These are phyloP conservation scores for Rhagoletis pomonella DNA, from an alignment of 1,140 invertebrate genomes.

Conservation along the genomic window DNA sequence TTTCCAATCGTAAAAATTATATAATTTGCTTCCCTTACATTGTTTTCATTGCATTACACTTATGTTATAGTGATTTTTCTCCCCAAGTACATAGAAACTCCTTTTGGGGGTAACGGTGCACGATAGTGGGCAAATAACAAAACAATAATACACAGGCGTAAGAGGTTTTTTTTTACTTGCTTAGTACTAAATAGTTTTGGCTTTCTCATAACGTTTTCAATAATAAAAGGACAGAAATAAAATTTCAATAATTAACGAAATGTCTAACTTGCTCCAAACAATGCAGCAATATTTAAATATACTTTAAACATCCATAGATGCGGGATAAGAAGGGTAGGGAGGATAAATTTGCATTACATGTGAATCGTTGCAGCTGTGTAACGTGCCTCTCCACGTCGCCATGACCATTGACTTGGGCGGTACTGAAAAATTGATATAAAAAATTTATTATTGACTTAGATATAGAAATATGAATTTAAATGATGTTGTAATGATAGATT, in stretches of 20 bases:
- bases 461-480: background rate
- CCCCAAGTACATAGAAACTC: background rate
- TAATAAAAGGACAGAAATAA: constrained; percentile 25
- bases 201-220: constrained; percentile 8
- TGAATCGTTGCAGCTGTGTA: constrained; percentile 95
- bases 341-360: constrained; percentile 81
- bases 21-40: background rate
- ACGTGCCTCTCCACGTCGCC: constrained; percentile 89
- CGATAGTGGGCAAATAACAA: background rate
- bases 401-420: constrained; percentile 94
- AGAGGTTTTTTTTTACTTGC: background rate
- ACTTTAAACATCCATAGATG: background rate
- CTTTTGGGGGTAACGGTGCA: background rate
- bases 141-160: background rate
- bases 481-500: background rate
- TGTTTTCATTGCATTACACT: background rate
- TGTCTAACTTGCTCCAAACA: background rate
- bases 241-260: constrained; percentile 18
- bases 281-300: constrained; percentile 1
- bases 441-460: background rate
- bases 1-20: background rate
- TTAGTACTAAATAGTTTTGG: constrained; percentile 20
- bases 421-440: constrained; percentile 80
- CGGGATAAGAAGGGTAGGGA: background rate
- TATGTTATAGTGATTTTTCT: background rate